Base-by-base conservation (phyloP, 1,140 invertebrate genomes). In the Procambarus clarkii region DNA sequence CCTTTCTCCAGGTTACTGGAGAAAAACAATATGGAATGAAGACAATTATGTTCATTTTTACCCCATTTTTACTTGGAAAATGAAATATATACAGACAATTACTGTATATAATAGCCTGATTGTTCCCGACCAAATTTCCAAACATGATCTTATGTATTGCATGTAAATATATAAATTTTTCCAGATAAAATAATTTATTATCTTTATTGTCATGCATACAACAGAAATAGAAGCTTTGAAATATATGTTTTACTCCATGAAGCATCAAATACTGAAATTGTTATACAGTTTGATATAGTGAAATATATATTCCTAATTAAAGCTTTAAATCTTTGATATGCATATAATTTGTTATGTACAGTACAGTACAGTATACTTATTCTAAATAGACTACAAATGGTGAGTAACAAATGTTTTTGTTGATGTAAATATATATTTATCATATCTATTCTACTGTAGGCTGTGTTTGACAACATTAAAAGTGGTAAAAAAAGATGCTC, bases 161-260 rank as follows among this genome's bases (percentile, higher is more conserved):
- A 54, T 54, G 50, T 64, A 74, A 24, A 34, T 7, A 74, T 24
- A 74, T 74, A 4, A n/a, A 0, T 24, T 34, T 24, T 74, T 34
- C 69, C 69, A 74, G 69, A 74, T 0, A 74, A 74, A 74, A 34
- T 74, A 74, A 74, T 74, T 74, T 74, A 74, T 24, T 74, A 34
- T 3, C 7, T 64, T 64, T 64, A n/a, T 7, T 74, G 24, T 74
- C 5, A 74, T 74, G 18, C 69, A 74, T 74, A 7, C 69, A 34
- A 74, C 69, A 74, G 21, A 74, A 74, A 74, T 74, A 74, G n/a
- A 24, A 24, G n/a, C 69, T 74, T 74, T 74, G 69, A 34, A 24
- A 74, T 24, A 9, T 74, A n/a, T 24, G 69, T 74, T 74, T 74
- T 34, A 24, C 11, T 74, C 69, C 8, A 74, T 74, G 69, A 74